Percentiles rank a stretch among this genome's conserved stretches.
These are phyloP conservation scores for Danionella cerebrum DNA, from an alignment of 2,113 vertebrate species.

Conservation along the genomic window DNA sequence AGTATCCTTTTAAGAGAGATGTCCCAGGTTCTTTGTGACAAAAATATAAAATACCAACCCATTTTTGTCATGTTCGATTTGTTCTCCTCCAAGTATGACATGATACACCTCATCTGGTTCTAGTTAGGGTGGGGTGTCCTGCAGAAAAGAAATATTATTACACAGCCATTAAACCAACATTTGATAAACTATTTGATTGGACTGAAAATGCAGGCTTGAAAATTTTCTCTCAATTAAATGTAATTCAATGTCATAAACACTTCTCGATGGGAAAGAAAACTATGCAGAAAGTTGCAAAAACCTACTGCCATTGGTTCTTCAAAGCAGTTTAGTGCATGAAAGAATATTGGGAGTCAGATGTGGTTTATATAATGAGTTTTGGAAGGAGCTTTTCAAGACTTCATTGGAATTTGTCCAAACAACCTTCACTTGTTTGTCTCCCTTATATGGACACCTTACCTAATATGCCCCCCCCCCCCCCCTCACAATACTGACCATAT, in stretches of 20 bases:
- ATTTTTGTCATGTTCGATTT: constrained; percentile 75
- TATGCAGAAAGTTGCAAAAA: too few species aligned
- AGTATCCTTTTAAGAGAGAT: constrained; percentile 67
- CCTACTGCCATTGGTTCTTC: too few species aligned
- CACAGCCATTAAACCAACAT: constrained; percentile 58
- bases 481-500: too few species aligned
- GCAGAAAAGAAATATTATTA: constrained; percentile 67
- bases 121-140: constrained; percentile 72
- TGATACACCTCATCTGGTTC: constrained; percentile 73
- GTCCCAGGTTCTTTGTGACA: constrained; percentile 72
- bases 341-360: too few species aligned
- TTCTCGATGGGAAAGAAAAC: too few species aligned
- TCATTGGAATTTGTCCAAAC: too few species aligned
- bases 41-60: constrained; percentile 70
- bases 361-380: too few species aligned
- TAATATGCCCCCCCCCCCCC: too few species aligned
- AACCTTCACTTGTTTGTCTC: too few species aligned
- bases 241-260: not conserved
- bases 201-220: constrained; percentile 22
- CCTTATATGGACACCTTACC: too few species aligned
- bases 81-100: constrained; percentile 74
- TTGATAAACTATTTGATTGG: constrained; percentile 60
- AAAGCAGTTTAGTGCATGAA: too few species aligned
- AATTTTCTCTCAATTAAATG: not conserved
- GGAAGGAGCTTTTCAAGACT: too few species aligned